These are phyloP conservation scores for Rutilus rutilus DNA, from an alignment of 2,113 vertebrate genomes.

Conservation along the genomic window DNA sequence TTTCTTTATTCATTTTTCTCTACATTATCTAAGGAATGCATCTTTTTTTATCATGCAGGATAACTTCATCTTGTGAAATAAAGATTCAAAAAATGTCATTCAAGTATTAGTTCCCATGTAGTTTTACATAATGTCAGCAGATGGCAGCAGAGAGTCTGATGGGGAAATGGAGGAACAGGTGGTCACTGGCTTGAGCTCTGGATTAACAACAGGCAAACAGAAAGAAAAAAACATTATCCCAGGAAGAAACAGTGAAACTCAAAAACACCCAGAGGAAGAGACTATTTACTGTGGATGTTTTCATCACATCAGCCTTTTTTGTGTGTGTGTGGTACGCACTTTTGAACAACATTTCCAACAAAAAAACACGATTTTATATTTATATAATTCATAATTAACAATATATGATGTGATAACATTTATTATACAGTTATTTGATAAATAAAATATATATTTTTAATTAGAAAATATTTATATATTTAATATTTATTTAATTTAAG, in stretches of 20 bases:
- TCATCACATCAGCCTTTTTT: background rate
- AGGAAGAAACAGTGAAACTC: background rate
- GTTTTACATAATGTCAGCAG: conserved; percentile 51
- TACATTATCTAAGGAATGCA: too few species aligned
- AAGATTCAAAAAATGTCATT: too few species aligned
- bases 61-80: too few species aligned
- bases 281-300: background rate
- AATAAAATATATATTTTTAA: too few species aligned
- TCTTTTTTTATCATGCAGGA: too few species aligned
- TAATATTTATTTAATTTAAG: background rate
- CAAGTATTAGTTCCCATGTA: background rate
- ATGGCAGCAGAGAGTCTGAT: conserved; percentile 57
- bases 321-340: too few species aligned
- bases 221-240: background rate
- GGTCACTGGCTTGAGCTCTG: conserved; percentile 55
- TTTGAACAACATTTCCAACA: background rate
- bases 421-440: too few species aligned
- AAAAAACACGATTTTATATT: background rate
- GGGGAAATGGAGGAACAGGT: conserved; percentile 60
- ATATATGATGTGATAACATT: too few species aligned
- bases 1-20: too few species aligned
- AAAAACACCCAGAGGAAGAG: background rate
- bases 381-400: too few species aligned
- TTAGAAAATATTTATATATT: too few species aligned
- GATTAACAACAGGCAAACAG: conserved; percentile 64